These are phyloP conservation scores for Pseudococcus longispinus DNA, from an alignment of 2,888 invertebrate genomes.

Conservation along the genomic window DNA sequence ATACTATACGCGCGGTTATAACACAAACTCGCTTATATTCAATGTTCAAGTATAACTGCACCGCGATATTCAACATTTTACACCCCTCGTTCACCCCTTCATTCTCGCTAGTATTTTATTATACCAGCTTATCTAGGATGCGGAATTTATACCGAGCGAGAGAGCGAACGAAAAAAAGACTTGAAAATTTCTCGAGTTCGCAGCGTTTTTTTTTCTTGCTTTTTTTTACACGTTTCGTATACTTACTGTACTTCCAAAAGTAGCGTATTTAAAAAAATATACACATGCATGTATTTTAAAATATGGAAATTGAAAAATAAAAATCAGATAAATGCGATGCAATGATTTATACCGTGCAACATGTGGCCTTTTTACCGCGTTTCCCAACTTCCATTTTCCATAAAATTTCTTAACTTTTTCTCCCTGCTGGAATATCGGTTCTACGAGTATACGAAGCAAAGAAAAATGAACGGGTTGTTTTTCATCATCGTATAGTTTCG, in stretches of 20 bases:
- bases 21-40: background rate
- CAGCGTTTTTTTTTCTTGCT: too few species aligned
- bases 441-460: background rate
- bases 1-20: background rate
- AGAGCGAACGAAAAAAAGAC: background rate
- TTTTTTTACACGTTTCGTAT: background rate
- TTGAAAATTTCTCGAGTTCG: background rate
- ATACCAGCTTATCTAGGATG: background rate
- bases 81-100: background rate
- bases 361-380: constrained; percentile 15
- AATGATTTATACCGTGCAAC: constrained; percentile 26
- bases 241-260: background rate
- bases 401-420: background rate
- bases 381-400: background rate
- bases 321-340: constrained; percentile 17
- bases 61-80: background rate
- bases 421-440: background rate
- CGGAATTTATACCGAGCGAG: background rate
- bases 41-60: background rate
- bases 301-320: constrained; percentile 36
- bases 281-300: background rate
- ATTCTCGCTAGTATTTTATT: background rate
- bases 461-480: background rate
- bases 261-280: background rate
- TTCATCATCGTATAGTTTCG: background rate